Conservation (phyloP, 64 coral and sea anemone species). For the Trachythela sp. region DNA sequence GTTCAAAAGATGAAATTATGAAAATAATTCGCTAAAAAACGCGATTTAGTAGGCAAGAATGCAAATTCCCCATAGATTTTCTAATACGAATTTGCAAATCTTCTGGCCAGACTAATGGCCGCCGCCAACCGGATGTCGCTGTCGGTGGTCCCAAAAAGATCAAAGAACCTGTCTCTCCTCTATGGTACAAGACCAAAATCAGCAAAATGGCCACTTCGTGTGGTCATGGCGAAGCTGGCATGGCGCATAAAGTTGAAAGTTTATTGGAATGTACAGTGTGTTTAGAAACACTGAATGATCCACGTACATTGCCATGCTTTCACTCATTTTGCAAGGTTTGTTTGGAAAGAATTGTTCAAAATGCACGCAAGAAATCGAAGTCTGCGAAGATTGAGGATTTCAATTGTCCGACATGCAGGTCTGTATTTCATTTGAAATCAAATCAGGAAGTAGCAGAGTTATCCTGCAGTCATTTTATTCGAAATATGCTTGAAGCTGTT, state of each 20-base stretch:
- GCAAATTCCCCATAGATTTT: too few species aligned
- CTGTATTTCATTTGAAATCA: background rate
- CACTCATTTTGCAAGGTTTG: background rate
- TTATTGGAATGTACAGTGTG: background rate
- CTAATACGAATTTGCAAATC: too few species aligned
- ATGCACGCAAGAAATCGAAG: background rate
- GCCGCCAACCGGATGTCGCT: too few species aligned
- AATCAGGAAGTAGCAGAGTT: background rate
- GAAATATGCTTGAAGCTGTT: background rate
- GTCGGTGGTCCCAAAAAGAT: too few species aligned
- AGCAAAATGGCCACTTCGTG: too few species aligned
- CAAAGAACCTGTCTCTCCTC: background rate
- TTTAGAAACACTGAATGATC: background rate
- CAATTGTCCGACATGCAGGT: background rate
- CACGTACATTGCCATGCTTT: background rate
- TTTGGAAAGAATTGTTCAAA: background rate
- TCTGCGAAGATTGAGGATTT: background rate
- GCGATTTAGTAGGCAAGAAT: too few species aligned
- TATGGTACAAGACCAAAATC: too few species aligned
- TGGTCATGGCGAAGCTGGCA: too few species aligned
- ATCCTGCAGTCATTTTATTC: background rate
- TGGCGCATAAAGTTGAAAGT: background rate
- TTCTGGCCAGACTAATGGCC: too few species aligned
- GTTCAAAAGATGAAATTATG: too few species aligned
- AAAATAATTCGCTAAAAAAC: too few species aligned